These are phyloP conservation scores for Sebastes dallii DNA, from an alignment of 2,797 vertebrate species.

Conservation along the genomic window DNA sequence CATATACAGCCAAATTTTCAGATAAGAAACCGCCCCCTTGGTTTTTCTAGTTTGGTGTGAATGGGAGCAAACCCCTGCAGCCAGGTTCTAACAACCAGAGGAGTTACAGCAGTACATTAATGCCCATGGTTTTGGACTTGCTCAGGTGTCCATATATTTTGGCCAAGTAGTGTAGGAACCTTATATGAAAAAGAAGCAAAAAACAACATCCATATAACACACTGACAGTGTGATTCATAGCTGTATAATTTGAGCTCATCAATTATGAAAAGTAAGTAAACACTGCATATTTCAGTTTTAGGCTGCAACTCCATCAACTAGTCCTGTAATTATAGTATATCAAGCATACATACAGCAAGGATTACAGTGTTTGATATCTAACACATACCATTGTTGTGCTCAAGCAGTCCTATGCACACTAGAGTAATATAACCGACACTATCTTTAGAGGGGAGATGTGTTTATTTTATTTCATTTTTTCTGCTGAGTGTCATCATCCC, in stretches of 20 bases:
- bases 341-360: neutral
- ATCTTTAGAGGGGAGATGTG: neutral
- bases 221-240: neutral
- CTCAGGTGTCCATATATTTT: neutral
- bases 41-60: no score
- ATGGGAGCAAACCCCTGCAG: neutral
- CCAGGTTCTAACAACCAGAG: neutral
- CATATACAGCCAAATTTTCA: no score
- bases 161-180: neutral
- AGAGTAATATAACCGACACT: neutral
- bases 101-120: neutral
- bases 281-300: neutral
- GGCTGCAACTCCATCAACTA: neutral
- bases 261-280: neutral
- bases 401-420: neutral
- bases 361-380: neutral
- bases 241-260: neutral
- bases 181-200: neutral
- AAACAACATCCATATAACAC: neutral
- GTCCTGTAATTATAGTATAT: neutral
- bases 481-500: slow-evolving; percentile 7
- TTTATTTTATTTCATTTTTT: neutral
- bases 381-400: neutral
- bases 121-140: neutral
- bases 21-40: no score